phyloP scores from a whole-genome alignment of 2,888 invertebrate genomes.

The Kryphioiulus occultus region DNA sequence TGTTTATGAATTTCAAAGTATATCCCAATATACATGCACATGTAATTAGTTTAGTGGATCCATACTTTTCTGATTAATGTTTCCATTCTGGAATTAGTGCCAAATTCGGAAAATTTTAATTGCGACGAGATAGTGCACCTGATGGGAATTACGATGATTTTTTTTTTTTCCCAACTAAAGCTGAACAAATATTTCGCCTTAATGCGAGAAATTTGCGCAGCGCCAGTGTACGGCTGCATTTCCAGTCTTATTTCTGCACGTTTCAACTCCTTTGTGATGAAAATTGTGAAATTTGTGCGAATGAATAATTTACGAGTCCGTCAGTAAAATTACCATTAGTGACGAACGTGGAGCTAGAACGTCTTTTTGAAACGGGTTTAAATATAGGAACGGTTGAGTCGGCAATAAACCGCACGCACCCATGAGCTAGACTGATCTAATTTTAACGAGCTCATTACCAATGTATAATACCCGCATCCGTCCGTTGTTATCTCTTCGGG shows the following conservation, averaged over 20 bases:
- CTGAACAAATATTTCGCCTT: neutral
- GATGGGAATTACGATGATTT: no score
- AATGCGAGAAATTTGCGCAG: neutral
- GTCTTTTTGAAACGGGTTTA: neutral
- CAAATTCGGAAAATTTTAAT: neutral
- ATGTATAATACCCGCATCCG: slow-evolving; percentile 26
- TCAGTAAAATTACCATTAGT: slow-evolving; percentile 3
- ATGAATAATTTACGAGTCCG: slow-evolving; percentile 12
- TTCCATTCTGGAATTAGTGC: neutral
- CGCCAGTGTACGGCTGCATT: neutral
- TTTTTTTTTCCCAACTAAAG: neutral
- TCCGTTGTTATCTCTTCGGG: slow-evolving; percentile 31
- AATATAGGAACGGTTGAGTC: neutral
- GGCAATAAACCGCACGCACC: neutral
- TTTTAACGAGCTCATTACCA: slow-evolving; percentile 35
- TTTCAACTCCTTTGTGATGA: neutral
- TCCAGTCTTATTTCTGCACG: neutral
- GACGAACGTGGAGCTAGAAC: neutral
- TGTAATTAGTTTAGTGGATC: no score
- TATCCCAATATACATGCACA: no score
- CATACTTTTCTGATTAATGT: no score
- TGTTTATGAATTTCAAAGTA: no score
- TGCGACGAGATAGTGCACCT: neutral
- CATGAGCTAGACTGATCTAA: neutral
- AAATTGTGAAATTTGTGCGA: neutral